These are phyloP conservation scores for Hyposoter dolosus DNA, from an alignment of 2,888 invertebrate species.

Conservation along the genomic window DNA sequence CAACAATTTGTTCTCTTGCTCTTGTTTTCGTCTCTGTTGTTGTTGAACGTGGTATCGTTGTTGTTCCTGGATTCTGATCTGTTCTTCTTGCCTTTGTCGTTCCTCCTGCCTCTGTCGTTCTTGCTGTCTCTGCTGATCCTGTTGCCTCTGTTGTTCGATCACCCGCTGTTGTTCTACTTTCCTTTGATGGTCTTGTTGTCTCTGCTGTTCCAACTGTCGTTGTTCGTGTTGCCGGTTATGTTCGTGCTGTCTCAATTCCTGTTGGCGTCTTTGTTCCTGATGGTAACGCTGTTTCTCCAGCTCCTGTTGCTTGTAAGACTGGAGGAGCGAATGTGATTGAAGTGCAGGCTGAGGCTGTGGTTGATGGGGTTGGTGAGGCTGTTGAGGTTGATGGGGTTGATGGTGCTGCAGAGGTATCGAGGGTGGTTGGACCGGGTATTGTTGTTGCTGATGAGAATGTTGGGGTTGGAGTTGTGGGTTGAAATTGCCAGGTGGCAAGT, in stretches of 20 bases:
- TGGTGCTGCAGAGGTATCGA: constrained; percentile 74
- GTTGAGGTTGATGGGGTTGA: constrained; percentile 73
- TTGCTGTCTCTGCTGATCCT: constrained; percentile 74
- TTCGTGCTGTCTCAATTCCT: constrained; percentile 77
- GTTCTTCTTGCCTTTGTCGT: constrained; percentile 73
- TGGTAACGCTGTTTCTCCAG: constrained; percentile 77
- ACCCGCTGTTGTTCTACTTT: constrained; percentile 79
- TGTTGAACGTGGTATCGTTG: constrained; percentile 77
- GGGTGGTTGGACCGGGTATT: constrained; percentile 76
- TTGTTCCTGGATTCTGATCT: constrained; percentile 77
- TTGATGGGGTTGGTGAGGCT: constrained; percentile 71
- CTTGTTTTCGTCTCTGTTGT: constrained; percentile 80
- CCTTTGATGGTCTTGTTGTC: constrained; percentile 72
- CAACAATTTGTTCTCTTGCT: constrained; percentile 79
- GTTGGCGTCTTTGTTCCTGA: constrained; percentile 77
- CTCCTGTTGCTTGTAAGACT: constrained; percentile 80
- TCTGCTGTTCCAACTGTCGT: constrained; percentile 72
- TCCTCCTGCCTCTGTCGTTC: constrained; percentile 76
- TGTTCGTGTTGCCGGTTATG: constrained; percentile 76
- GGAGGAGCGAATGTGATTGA: constrained; percentile 70
- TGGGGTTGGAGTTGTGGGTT: constrained; percentile 69
- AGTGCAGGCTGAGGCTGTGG: constrained; percentile 78
- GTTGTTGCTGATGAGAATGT: constrained; percentile 78
- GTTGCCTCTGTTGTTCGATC: constrained; percentile 72
- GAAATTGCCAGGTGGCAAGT: constrained; percentile 69